A percentile compares a stretch with the other conserved stretches of the same genome.
phyloP scores from a whole-genome alignment of 2,888 invertebrate genomes.

The Colostygia pectinataria region DNA sequence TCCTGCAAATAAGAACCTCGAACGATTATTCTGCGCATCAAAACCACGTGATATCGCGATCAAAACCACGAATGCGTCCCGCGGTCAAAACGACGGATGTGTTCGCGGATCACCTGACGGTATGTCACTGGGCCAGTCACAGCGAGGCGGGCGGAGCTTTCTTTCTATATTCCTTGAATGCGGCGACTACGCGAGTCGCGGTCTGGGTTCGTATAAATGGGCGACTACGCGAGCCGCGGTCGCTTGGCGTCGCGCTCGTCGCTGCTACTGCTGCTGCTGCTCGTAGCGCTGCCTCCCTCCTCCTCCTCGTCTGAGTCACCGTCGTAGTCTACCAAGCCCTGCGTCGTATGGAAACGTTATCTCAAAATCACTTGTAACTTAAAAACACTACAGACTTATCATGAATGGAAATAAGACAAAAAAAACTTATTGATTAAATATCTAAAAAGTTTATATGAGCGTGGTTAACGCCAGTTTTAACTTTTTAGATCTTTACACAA shows the following conservation, averaged over 20 bases:
- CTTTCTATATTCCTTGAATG: conserved; percentile 70
- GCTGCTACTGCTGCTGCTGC: conserved; percentile 37
- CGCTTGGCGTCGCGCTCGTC: conserved; percentile 86
- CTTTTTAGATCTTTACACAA: no score
- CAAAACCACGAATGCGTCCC: not conserved
- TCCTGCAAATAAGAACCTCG: not conserved
- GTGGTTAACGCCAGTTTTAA: no score
- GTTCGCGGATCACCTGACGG: conserved; percentile 12
- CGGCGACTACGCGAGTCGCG: conserved; percentile 88
- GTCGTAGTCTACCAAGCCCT: conserved; percentile 98
- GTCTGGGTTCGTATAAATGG: no score
- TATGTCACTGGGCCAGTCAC: conserved; percentile 52
- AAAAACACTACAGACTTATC: no score
- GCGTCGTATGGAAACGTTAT: no score
- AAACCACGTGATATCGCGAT: conserved; percentile 5
- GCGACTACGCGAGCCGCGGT: conserved; percentile 89
- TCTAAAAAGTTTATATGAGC: no score
- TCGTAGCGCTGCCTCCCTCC: conserved; percentile 70
- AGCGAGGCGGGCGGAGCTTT: conserved; percentile 49
- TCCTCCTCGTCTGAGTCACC: conserved; percentile 98
- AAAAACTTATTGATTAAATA: no score
- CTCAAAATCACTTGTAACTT: no score
- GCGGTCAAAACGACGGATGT: conserved; percentile 1
- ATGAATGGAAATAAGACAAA: no score
- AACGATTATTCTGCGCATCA: conserved; percentile 1